Evolutionary conservation across 2,797 vertebrate species (phyloP).

Genomic region (Pangasius mekongensis): DNA sequence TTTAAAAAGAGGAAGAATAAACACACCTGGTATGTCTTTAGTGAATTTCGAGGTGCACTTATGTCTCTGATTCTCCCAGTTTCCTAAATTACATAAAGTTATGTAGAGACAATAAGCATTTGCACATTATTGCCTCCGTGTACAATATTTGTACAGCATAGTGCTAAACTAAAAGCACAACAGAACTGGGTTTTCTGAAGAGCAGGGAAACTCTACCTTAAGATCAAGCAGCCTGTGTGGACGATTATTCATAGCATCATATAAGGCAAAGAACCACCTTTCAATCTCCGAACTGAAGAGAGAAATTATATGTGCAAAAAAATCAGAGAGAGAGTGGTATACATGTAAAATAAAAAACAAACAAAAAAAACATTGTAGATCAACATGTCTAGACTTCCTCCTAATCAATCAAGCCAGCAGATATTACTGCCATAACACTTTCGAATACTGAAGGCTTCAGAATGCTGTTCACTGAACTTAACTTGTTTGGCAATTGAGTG

Average conservation of each 20-base stretch:
- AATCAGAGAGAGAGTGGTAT: not conserved
- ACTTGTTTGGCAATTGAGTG: not conserved
- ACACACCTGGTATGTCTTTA: slow-evolving; percentile 2
- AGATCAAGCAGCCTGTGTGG: not conserved
- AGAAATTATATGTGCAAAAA: not conserved
- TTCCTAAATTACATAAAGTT: not conserved
- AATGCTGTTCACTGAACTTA: not conserved
- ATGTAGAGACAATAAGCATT: not conserved
- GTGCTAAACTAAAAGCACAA: not conserved
- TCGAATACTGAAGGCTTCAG: not conserved
- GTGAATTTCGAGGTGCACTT: not conserved
- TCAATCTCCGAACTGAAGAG: not conserved
- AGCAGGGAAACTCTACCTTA: not conserved
- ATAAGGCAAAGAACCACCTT: slow-evolving; percentile 1
- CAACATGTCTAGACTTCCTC: not conserved
- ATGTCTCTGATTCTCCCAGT: not conserved
- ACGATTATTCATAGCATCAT: not conserved
- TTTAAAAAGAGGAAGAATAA: not conserved
- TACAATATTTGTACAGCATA: not conserved
- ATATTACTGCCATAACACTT: not conserved
- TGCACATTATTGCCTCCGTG: not conserved
- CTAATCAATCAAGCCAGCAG: not conserved
- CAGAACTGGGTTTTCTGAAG: not conserved
- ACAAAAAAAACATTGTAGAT: not conserved
- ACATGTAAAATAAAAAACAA: not conserved